Base-by-base conservation (phyloP, 2,888 invertebrate genomes). In the Myopa testacea region DNA sequence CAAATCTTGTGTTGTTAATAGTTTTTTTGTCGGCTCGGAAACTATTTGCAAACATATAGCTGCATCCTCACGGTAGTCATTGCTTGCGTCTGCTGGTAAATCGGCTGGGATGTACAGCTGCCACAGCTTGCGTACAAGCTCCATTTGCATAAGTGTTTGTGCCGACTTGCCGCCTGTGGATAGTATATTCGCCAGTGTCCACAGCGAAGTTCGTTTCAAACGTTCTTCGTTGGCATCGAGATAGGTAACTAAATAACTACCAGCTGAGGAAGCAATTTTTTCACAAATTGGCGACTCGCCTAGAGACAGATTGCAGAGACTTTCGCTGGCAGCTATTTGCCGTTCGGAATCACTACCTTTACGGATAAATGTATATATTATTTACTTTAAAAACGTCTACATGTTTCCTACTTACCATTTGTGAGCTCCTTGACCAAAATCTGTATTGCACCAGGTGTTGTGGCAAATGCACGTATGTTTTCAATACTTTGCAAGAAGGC, bases 381-480 rank as follows among this genome's bases (percentile, higher is more conserved):
- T 34, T 70, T 62, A 78, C 10, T 45, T 6, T 45, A 45, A 10
- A 10, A 45, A 60, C 0, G 12, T 26, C 19, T 50, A 75, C 38
- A 38, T 50, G 58, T 62, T 45, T 26, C 7, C 34, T 3, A 45
- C 26, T 58, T 81, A 86, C 89, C 88, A 26, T 26, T 26, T 12
- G 88, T 88, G 0, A 89, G 78, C 45, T 89, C 89, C 77, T 89
- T 89, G 0, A 89, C 82, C 3, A 89, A 60, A 0, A 88, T 85
- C 77, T 89, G 87, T 3, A 86, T 80, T 0, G 88, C 89, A 0
- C 89, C 89, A 0, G 85, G 85, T 8, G 84, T 85, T 40, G 83
- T 86, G 0, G 85, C 82, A 78, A 89, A 89, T 1, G 82, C 79
- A 14, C 81, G 81, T 10, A 89, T 89, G 78, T 89, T 88, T 0